Evolutionary conservation across 1,140 invertebrate species (phyloP).

Genomic region (Heliconius congener): DNA sequence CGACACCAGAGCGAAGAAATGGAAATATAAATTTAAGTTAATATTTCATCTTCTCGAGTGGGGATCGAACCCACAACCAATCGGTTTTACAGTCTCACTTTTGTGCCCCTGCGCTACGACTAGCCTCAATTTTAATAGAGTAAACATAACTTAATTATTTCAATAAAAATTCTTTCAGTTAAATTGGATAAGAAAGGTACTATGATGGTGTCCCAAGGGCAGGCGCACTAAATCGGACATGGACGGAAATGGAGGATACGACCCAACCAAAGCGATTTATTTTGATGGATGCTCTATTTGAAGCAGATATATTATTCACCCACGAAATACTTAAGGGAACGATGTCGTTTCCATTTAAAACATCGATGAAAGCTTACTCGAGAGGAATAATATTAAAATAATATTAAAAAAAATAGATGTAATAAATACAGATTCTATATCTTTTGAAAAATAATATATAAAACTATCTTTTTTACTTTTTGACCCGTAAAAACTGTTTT

Average conservation of each 20-base stretch:
- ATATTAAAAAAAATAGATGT: not conserved
- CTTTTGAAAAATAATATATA: too few relatives aligned
- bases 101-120: too few relatives aligned
- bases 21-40: too few relatives aligned
- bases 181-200: not conserved
- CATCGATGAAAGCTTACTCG: not conserved
- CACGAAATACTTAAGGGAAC: slow-evolving; percentile 24
- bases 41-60: too few relatives aligned
- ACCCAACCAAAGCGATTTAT: slow-evolving; percentile 56
- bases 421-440: not conserved
- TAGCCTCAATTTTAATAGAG: too few relatives aligned
- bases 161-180: not conserved
- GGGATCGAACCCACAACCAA: too few relatives aligned
- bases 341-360: slow-evolving; percentile 42
- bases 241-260: slow-evolving; percentile 44
- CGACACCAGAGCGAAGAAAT: too few relatives aligned
- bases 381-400: not conserved
- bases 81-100: too few relatives aligned
- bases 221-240: slow-evolving; percentile 43
- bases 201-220: slow-evolving; percentile 39
- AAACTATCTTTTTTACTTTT: too few relatives aligned
- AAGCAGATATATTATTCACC: slow-evolving; percentile 44
- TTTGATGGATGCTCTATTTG: slow-evolving; percentile 57
- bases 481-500: too few relatives aligned
- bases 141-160: not conserved